Evolutionary conservation across 2,113 vertebrate genomes (phyloP).

Genomic region (Caloenas nicobarica): DNA sequence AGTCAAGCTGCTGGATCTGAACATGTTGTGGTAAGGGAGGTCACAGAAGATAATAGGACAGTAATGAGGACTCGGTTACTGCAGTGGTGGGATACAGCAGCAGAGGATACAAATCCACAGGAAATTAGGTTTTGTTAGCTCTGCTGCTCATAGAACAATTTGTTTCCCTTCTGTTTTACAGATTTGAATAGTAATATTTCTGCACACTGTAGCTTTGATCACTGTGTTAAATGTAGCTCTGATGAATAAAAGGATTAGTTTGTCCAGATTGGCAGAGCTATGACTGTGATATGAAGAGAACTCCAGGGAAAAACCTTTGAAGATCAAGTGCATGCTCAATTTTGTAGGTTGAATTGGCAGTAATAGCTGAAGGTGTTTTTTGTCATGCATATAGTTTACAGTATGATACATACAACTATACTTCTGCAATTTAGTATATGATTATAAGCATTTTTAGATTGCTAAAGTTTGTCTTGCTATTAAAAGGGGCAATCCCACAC

Average conservation of each 20-base stretch:
- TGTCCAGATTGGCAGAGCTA: background rate
- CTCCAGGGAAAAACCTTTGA: constrained; percentile 21
- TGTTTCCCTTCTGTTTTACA: constrained; percentile 39
- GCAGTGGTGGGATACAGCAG: background rate
- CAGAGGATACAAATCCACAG: background rate
- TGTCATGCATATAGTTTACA: background rate
- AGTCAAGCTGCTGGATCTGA: background rate
- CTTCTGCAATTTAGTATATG: background rate
- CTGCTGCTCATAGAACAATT: background rate
- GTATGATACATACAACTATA: background rate
- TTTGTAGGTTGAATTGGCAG: background rate
- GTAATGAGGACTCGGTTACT: background rate
- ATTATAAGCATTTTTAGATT: background rate
- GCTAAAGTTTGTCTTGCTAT: background rate
- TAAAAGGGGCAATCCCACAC: background rate
- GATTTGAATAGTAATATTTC: constrained; percentile 41
- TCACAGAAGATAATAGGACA: background rate
- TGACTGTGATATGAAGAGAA: constrained; percentile 15
- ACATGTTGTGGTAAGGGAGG: background rate
- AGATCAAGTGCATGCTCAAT: background rate
- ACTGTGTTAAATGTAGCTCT: constrained; percentile 13
- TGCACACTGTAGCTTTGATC: constrained; percentile 45
- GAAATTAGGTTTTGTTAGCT: constrained; percentile 10
- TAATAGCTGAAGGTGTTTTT: background rate
- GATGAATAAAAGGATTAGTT: constrained; percentile 45